These are phyloP conservation scores for Cerceris rybyensis DNA, from an alignment of 2,888 invertebrate genomes.

Conservation along the genomic window DNA sequence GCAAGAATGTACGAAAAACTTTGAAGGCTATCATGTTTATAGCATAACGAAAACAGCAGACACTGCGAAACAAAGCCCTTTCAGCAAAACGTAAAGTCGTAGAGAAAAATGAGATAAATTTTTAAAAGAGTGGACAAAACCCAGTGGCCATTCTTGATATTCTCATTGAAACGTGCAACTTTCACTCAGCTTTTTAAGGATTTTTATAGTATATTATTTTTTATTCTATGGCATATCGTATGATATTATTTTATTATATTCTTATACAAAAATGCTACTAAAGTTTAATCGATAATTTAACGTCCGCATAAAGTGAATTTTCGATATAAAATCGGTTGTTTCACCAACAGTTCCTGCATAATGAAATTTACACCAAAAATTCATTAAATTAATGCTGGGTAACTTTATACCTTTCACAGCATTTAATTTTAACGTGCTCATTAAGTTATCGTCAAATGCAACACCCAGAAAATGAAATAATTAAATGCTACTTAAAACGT, in stretches of 20 bases:
- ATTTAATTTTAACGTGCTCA: neutral
- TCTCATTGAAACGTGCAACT: slow-evolving; percentile 29
- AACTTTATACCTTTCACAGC: neutral
- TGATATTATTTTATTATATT: too few species aligned
- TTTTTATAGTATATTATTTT: too few species aligned
- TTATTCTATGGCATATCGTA: too few species aligned
- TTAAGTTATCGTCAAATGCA: slow-evolving; percentile 6
- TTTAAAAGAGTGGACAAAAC: slow-evolving; percentile 40
- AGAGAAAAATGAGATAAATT: slow-evolving; percentile 68
- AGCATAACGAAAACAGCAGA: slow-evolving; percentile 50
- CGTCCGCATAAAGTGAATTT: too few species aligned
- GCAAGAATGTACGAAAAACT: slow-evolving; percentile 25
- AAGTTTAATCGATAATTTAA: too few species aligned
- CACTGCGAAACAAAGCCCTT: slow-evolving; percentile 29
- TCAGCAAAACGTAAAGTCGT: slow-evolving; percentile 64
- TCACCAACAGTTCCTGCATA: too few species aligned
- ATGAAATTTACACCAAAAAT: too few species aligned
- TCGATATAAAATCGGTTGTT: too few species aligned
- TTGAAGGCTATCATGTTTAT: slow-evolving; percentile 40
- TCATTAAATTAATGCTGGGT: neutral
- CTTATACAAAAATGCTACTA: too few species aligned
- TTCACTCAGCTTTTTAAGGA: slow-evolving; percentile 1
- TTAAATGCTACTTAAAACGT: slow-evolving; percentile 11
- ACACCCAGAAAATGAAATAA: neutral
- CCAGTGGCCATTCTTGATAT: slow-evolving; percentile 28